Evolutionary conservation across 2,888 invertebrate genomes (phyloP).

Genomic region (Cremastinae sp.): DNA sequence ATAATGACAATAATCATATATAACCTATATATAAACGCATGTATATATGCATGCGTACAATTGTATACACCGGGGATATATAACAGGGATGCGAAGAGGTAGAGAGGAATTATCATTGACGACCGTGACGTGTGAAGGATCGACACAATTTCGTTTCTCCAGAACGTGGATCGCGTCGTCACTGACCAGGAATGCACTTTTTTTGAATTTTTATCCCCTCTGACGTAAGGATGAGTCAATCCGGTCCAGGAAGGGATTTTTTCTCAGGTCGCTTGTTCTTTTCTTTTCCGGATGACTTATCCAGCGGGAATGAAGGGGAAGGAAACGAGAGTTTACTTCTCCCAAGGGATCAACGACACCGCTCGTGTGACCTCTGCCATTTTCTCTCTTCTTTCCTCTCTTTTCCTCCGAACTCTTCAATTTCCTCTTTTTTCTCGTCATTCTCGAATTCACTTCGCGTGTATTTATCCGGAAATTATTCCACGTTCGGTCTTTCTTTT

Average conservation of each 20-base stretch:
- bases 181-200: constrained; percentile 15
- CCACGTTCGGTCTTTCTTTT: constrained; percentile 29
- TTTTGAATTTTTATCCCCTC: constrained; percentile 36
- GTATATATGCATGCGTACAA: not conserved
- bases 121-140: constrained; percentile 48
- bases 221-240: constrained; percentile 49
- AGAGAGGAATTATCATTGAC: constrained; percentile 39
- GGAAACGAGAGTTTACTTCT: constrained; percentile 27
- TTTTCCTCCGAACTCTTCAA: not conserved
- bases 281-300: not conserved
- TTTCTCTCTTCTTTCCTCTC: constrained; percentile 2
- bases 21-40: not conserved
- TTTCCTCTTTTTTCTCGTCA: constrained; percentile 11
- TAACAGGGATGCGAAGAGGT: constrained; percentile 11
- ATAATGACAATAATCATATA: too few species aligned
- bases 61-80: too few species aligned
- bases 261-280: constrained; percentile 20
- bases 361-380: constrained; percentile 6
- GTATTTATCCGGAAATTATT: constrained; percentile 40
- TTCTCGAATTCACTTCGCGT: constrained; percentile 40
- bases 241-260: constrained; percentile 28
- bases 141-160: constrained; percentile 47
- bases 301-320: constrained; percentile 19
- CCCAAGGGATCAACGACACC: constrained; percentile 54
- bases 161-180: constrained; percentile 12